Conservation (phyloP, 2,113 vertebrate species). For the Plectropomus leopardus region DNA sequence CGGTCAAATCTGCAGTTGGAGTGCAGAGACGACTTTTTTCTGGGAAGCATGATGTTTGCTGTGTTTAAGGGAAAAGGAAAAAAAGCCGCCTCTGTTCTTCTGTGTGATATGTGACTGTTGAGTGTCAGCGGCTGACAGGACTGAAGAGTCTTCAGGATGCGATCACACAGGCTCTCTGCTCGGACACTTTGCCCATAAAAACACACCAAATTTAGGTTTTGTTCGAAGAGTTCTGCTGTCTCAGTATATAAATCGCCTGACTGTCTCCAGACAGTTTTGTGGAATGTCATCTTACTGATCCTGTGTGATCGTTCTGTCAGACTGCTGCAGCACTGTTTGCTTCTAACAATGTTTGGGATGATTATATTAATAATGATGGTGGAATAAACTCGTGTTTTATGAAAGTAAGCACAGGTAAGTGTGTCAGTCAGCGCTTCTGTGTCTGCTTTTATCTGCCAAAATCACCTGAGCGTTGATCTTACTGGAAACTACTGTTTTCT, state of each 20-base stretch:
- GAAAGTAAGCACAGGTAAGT: conserved; percentile 35
- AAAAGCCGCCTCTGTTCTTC: background rate
- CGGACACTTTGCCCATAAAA: background rate
- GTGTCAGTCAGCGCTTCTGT: conserved; percentile 34
- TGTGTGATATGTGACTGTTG: background rate
- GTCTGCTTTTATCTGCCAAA: conserved; percentile 23
- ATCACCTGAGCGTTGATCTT: background rate
- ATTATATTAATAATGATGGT: background rate
- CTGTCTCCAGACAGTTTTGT: too few species aligned
- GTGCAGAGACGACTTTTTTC: background rate
- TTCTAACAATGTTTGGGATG: background rate
- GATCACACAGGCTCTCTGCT: conserved; percentile 11
- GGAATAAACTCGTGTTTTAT: background rate
- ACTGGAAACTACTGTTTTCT: too few species aligned
- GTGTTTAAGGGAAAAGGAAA: background rate
- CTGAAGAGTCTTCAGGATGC: background rate
- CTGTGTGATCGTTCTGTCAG: conserved; percentile 34
- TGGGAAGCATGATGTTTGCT: background rate
- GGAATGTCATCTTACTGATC: background rate
- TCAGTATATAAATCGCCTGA: background rate
- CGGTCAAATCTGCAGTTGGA: background rate
- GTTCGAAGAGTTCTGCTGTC: background rate
- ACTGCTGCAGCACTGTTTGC: background rate
- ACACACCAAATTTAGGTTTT: background rate
- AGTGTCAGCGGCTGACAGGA: background rate